phyloP scores from a whole-genome alignment of 2,113 vertebrate genomes.

The Ctenodactylus gundi region DNA sequence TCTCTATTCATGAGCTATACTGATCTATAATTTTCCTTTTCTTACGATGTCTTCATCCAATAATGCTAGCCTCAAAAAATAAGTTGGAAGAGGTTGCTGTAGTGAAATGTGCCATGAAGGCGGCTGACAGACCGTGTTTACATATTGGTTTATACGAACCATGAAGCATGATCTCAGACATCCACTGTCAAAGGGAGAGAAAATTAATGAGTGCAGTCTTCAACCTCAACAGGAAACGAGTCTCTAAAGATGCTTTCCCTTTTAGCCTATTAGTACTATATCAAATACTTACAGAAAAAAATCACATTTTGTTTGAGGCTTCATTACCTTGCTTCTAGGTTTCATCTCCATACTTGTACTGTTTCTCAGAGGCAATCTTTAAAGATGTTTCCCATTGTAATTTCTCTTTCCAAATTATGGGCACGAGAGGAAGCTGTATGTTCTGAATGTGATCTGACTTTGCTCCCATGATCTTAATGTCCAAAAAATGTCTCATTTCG shows the following conservation, averaged over 20 bases:
- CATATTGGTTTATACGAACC: not conserved
- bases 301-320: not conserved
- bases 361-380: not conserved
- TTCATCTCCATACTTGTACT: not conserved
- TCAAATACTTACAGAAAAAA: not conserved
- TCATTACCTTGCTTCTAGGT: not conserved
- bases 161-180: not conserved
- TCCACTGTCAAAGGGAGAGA: not conserved
- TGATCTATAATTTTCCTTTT: not conserved
- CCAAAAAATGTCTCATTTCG: not conserved
- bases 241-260: not conserved
- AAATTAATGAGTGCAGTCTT: not conserved
- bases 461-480: fast-evolving
- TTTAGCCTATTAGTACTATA: not conserved
- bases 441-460: not conserved
- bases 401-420: not conserved
- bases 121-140: not conserved
- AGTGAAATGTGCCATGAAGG: not conserved
- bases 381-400: not conserved
- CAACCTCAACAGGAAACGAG: not conserved
- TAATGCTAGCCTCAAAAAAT: not conserved
- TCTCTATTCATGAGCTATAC: not conserved
- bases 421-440: not conserved
- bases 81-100: not conserved
- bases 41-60: not conserved